Conservation (phyloP, 2,797 vertebrate species). For the Eulemur rubriventer region DNA sequence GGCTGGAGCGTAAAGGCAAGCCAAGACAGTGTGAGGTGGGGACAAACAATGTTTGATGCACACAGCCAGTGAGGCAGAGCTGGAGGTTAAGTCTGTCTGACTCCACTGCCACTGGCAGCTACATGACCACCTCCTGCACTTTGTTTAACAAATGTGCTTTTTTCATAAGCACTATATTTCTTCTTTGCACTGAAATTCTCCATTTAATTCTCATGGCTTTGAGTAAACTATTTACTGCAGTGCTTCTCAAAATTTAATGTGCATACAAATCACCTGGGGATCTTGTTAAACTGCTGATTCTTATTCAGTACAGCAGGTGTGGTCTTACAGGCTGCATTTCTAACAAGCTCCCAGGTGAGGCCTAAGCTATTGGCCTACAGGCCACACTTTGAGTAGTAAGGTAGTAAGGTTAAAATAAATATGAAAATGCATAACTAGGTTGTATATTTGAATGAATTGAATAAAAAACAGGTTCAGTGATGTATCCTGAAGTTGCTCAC, state of each 20-base stretch:
- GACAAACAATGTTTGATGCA: not conserved
- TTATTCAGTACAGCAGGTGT: not conserved
- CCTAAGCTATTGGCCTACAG: not conserved
- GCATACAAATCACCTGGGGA: not conserved
- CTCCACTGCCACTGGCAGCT: not conserved
- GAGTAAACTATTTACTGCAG: conserved; percentile 4
- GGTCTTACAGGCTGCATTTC: not conserved
- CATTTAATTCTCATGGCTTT: conserved; percentile 35
- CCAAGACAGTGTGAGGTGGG: not conserved
- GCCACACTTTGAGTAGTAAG: not conserved
- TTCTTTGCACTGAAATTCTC: conserved; percentile 25
- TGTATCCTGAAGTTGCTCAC: not conserved
- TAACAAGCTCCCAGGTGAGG: not conserved
- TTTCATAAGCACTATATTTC: not conserved
- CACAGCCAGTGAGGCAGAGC: not conserved
- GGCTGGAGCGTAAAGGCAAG: not conserved
- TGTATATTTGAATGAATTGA: not conserved
- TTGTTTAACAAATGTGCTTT: not conserved
- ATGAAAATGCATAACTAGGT: not conserved
- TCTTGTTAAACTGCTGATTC: conserved; percentile 28
- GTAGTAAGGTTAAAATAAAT: not conserved
- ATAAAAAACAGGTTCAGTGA: not conserved
- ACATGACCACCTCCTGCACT: not conserved
- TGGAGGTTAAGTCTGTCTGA: not conserved
- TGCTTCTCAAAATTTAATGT: not conserved